These are phyloP conservation scores for Arctia plantaginis DNA, from an alignment of 2,888 invertebrate genomes.

Conservation along the genomic window DNA sequence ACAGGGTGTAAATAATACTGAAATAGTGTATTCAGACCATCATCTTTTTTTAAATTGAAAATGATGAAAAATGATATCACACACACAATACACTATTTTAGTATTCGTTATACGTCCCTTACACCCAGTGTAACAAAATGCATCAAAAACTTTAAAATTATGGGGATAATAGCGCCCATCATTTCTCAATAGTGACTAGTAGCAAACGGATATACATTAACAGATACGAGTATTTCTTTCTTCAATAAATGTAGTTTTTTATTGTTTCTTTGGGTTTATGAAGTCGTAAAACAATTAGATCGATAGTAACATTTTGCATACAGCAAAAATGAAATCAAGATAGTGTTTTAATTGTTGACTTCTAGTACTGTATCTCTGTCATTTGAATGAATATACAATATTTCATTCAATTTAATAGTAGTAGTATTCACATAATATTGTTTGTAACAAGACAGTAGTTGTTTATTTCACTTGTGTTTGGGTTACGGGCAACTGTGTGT, in stretches of 20 bases:
- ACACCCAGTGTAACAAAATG: background rate
- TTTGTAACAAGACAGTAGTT: slow-evolving; percentile 57
- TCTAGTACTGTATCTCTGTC: slow-evolving; percentile 14
- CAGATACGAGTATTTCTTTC: slow-evolving; percentile 3
- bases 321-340: background rate
- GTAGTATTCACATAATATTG: slow-evolving; percentile 23
- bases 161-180: background rate
- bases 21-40: too few relatives aligned
- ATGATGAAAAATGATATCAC: too few relatives aligned
- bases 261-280: slow-evolving; percentile 1
- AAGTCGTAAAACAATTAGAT: background rate
- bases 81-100: too few relatives aligned
- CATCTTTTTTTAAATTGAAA: too few relatives aligned
- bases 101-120: too few relatives aligned
- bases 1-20: too few relatives aligned
- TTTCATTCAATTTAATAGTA: slow-evolving; percentile 1
- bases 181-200: slow-evolving; percentile 1
- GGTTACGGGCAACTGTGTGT: slow-evolving; percentile 56
- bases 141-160: background rate
- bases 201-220: background rate
- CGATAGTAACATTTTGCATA: background rate
- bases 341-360: background rate
- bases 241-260: slow-evolving; percentile 10
- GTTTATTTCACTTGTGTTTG: slow-evolving; percentile 47
- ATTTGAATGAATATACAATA: slow-evolving; percentile 9